These are phyloP conservation scores for Euura lappo DNA, from an alignment of 1,140 invertebrate genomes.

Conservation along the genomic window DNA sequence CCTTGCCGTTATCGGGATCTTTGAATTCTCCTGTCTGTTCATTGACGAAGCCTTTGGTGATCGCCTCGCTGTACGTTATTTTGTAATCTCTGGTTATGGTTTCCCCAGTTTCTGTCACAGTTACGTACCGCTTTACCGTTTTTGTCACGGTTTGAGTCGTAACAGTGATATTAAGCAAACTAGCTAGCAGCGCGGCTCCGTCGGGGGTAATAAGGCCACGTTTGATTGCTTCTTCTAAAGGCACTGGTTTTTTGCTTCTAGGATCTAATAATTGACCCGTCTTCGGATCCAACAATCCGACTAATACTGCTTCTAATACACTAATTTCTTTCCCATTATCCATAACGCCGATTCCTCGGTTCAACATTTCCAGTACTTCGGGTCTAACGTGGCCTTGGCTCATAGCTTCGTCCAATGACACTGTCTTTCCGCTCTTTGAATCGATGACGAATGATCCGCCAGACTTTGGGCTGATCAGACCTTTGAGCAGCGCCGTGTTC, in stretches of 20 bases:
- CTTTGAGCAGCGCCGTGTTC: conserved; percentile 82
- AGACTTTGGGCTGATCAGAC: conserved; percentile 76
- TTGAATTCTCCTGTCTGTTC: conserved; percentile 78
- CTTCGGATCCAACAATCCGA: conserved; percentile 82
- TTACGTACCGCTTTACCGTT: conserved; percentile 80
- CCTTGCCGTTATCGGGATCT: conserved; percentile 77
- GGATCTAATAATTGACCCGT: conserved; percentile 85
- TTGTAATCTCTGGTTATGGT: conserved; percentile 66
- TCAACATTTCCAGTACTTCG: conserved; percentile 86
- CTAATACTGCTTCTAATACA: conserved; percentile 85
- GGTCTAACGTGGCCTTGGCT: conserved; percentile 71
- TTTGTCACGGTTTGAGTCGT: conserved; percentile 85
- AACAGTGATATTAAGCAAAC: conserved; percentile 82
- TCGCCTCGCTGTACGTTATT: conserved; percentile 79
- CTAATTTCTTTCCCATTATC: conserved; percentile 77
- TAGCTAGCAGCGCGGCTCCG: conserved; percentile 83
- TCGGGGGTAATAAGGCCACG: conserved; percentile 83
- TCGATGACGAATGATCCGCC: conserved; percentile 76
- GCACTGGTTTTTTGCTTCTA: conserved; percentile 75
- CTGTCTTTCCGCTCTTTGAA: conserved; percentile 74
- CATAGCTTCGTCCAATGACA: conserved; percentile 74
- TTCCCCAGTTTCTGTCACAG: conserved; percentile 70
- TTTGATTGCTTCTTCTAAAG: conserved; percentile 85
- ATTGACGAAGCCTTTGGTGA: conserved; percentile 81
- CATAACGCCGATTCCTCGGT: conserved; percentile 79